These are phyloP conservation scores for Trissonchulus sp. DNA, from an alignment of 2,888 invertebrate genomes.

Conservation along the genomic window DNA sequence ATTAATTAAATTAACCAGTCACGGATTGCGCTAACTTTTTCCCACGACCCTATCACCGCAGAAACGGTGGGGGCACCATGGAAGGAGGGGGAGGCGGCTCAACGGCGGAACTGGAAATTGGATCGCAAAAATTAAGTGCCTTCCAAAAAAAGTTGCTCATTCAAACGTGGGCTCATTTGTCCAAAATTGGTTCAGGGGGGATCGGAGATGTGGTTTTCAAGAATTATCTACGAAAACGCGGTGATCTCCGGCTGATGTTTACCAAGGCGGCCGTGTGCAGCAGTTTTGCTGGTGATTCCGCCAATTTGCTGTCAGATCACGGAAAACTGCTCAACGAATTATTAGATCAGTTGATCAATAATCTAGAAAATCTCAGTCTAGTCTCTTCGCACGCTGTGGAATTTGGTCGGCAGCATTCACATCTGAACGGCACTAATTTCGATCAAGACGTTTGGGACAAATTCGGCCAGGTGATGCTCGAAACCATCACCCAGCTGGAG, in stretches of 20 bases:
- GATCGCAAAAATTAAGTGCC: slow-evolving; percentile 6
- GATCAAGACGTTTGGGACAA: slow-evolving; percentile 7
- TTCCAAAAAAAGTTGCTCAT: neutral
- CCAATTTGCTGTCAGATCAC: neutral
- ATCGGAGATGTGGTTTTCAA: slow-evolving; percentile 10
- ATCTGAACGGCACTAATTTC: neutral
- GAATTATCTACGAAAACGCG: neutral
- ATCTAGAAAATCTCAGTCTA: neutral
- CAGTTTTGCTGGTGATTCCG: neutral
- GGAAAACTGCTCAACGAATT: neutral
- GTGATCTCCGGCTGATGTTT: slow-evolving; percentile 9
- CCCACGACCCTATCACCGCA: no score
- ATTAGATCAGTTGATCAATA: neutral
- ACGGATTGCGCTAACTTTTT: no score
- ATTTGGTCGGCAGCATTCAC: slow-evolving; percentile 1
- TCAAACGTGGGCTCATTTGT: neutral
- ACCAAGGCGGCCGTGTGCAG: slow-evolving; percentile 3
- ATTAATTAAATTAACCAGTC: no score
- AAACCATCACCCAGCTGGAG: slow-evolving; percentile 14
- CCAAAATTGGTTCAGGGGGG: neutral
- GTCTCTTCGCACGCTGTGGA: neutral
- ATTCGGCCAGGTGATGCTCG: slow-evolving; percentile 19
- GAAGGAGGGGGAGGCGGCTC: no score
- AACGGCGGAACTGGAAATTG: neutral
- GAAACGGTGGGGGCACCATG: no score